These are phyloP conservation scores for Camptogramma bilineatum DNA, from an alignment of 2,888 invertebrate species.

Conservation along the genomic window DNA sequence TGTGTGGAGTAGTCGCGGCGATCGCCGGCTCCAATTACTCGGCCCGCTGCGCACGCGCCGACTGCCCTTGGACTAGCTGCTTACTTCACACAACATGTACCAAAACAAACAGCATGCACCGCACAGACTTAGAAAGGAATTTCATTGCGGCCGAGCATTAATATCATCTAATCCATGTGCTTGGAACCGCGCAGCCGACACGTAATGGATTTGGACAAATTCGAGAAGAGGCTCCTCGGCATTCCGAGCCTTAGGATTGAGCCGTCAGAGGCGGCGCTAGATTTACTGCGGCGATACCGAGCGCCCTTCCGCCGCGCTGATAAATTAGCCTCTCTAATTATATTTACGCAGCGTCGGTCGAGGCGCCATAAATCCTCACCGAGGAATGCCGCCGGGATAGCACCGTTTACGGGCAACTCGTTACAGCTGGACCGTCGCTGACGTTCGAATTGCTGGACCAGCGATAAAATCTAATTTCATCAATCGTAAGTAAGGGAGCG, in stretches of 20 bases:
- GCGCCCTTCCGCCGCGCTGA: conserved; percentile 81
- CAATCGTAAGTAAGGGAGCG: conserved; percentile 46
- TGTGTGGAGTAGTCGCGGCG: conserved; percentile 46
- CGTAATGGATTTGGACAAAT: conserved; percentile 61
- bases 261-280: conserved; percentile 73
- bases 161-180: conserved; percentile 54
- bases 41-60: conserved; percentile 55
- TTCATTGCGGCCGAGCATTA: conserved; percentile 59
- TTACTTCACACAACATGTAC: conserved; percentile 51
- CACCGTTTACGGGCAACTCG: conserved; percentile 66
- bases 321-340: conserved; percentile 83
- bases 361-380: conserved; percentile 75
- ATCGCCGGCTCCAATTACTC: conserved; percentile 57
- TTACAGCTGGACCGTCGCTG: conserved; percentile 38
- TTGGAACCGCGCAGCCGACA: conserved; percentile 53
- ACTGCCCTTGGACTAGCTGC: conserved; percentile 63
- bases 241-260: conserved; percentile 77
- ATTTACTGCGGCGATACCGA: conserved; percentile 78
- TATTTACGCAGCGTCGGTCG: conserved; percentile 82
- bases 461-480: conserved; percentile 61
- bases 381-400: conserved; percentile 75
- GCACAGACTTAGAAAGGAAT: conserved; percentile 56
- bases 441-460: conserved; percentile 65
- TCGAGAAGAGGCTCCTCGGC: conserved; percentile 60
- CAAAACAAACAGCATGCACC: conserved; percentile 49